Evolutionary conservation across 2,113 vertebrate genomes (phyloP).

Genomic region (Albula glossodonta): DNA sequence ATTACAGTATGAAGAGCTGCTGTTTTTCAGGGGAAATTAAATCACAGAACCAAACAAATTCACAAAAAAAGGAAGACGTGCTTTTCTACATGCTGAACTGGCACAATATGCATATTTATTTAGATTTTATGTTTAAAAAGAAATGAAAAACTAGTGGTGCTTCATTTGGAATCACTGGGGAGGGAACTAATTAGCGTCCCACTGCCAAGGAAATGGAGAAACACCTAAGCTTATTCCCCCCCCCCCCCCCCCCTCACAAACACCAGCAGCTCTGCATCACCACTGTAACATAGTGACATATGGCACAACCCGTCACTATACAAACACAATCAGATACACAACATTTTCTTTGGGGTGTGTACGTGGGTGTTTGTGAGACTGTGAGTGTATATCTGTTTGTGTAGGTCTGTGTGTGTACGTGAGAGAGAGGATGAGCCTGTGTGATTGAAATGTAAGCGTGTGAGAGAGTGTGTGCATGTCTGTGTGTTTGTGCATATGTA

Average conservation of each 20-base stretch:
- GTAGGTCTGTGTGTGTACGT: neutral
- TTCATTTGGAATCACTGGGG: neutral
- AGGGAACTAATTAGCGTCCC: neutral
- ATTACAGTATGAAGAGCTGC: too few species aligned
- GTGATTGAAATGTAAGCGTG: neutral
- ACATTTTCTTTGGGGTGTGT: neutral
- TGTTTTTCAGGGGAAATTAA: too few species aligned
- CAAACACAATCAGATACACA: neutral
- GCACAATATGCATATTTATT: too few species aligned
- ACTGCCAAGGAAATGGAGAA: neutral
- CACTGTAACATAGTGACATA: neutral
- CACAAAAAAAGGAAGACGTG: too few species aligned
- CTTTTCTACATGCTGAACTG: too few species aligned
- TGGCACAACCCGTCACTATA: neutral
- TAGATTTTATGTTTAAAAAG: too few species aligned
- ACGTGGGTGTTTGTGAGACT: neutral
- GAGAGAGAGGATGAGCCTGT: neutral
- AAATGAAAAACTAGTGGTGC: neutral
- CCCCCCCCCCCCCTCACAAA: neutral
- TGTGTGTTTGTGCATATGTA: neutral
- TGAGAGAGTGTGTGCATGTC: neutral
- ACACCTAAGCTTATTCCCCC: neutral
- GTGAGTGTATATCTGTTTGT: neutral
- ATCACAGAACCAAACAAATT: too few species aligned
- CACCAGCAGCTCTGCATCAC: too few species aligned